These are phyloP conservation scores for Uromys caudimaculatus DNA, from an alignment of 2,797 vertebrate species.

Conservation along the genomic window DNA sequence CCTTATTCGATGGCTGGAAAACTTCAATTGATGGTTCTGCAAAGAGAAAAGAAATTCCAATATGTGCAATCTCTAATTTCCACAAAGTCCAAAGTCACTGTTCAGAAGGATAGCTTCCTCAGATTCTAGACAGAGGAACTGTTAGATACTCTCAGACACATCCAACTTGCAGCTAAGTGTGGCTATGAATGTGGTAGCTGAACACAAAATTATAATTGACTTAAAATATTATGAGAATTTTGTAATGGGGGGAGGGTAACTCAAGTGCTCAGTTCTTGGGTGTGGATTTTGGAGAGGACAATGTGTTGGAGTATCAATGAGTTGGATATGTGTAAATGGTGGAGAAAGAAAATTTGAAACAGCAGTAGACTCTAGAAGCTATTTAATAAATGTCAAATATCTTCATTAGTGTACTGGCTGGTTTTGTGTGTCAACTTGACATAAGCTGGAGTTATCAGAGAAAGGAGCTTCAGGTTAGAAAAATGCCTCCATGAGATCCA, in stretches of 20 bases:
- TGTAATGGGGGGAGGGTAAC: background rate
- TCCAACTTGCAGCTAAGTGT: background rate
- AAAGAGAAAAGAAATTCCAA: constrained; percentile 37
- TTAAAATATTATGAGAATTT: background rate
- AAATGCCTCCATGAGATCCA: too few species aligned
- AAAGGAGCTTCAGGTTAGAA: too few species aligned
- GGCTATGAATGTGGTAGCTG: background rate
- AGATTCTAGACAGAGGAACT: constrained; percentile 36
- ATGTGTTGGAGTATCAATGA: background rate
- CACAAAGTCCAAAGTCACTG: background rate
- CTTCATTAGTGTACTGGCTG: background rate
- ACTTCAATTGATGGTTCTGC: constrained; percentile 98
- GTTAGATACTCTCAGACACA: background rate
- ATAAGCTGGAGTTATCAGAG: too few species aligned
- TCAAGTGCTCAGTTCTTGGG: background rate
- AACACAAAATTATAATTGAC: background rate
- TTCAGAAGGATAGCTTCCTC: constrained; percentile 56
- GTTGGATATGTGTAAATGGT: background rate
- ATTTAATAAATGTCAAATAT: constrained; percentile 49
- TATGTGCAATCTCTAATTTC: constrained; percentile 9
- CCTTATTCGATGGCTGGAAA: constrained; percentile 99
- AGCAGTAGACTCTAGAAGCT: constrained; percentile 47
- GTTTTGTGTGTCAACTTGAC: too few species aligned
- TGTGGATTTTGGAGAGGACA: background rate
- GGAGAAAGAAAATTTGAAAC: background rate